These are phyloP conservation scores for Babyrousa celebensis DNA, from an alignment of 2,797 vertebrate species.

Conservation along the genomic window DNA sequence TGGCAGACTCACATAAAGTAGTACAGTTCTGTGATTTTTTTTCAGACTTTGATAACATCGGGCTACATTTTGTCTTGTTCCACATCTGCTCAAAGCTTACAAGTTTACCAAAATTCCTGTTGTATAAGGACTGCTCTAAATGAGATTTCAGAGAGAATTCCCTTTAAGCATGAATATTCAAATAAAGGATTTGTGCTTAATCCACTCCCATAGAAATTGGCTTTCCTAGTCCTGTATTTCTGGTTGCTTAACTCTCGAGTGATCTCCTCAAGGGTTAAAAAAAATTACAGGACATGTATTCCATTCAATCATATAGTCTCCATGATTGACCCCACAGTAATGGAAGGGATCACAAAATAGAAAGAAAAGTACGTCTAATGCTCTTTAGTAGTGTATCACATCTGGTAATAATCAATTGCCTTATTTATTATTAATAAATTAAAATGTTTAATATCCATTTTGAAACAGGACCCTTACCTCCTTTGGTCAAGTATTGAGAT, in stretches of 20 bases:
- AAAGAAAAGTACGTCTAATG: neutral
- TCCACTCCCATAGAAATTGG: neutral
- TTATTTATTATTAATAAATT: conserved; percentile 53
- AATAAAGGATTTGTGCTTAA: conserved; percentile 40
- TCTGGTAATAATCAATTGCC: neutral
- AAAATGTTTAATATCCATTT: neutral
- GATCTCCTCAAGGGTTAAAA: neutral
- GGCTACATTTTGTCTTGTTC: conserved; percentile 55
- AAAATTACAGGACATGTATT: neutral
- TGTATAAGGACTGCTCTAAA: conserved; percentile 14
- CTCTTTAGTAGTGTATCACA: neutral
- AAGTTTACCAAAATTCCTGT: conserved; percentile 63
- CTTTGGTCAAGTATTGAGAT: conserved; percentile 14
- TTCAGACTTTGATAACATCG: conserved; percentile 53
- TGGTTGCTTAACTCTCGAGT: conserved; percentile 11
- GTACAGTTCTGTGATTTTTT: conserved; percentile 58
- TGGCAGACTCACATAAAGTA: conserved; percentile 71
- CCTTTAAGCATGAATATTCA: conserved; percentile 62
- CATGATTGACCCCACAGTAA: neutral
- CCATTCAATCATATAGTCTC: neutral
- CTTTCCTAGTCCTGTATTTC: neutral
- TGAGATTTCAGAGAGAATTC: conserved; percentile 40
- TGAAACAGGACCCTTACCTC: conserved; percentile 24
- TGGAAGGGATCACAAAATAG: neutral
- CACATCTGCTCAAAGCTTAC: conserved; percentile 67